Base-by-base conservation (phyloP, 2,888 invertebrate species). In the Lamproptera curius region DNA sequence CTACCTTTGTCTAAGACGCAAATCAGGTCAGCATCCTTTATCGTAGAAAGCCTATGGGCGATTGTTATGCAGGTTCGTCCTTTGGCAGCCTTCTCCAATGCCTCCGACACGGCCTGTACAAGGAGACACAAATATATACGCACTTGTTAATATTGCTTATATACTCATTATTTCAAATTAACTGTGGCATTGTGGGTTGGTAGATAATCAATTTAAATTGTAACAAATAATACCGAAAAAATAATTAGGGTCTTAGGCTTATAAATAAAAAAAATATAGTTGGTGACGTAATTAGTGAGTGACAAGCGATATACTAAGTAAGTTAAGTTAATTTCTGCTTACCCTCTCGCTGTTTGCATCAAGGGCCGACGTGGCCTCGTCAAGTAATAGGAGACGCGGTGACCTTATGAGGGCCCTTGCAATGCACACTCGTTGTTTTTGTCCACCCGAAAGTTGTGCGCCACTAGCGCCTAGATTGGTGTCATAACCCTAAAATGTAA, bases 31-130 rank as follows among this genome's bases (percentile, higher is more conserved):
- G 95, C 94, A 67, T 94, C 92, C 64, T 93, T 92, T 54, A 96
- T 91, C 0, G 96, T 96, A 9, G 95, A 92, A 45, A 97, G 88
- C 13, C 96, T 90, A 81, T 97, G 96, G 5, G 96, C 96, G 59
- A 97, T 95, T 1, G 95, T 94, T 16, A 97, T 91, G 62, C 95
- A 95, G 0, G 97, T 97, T 39, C 96, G 89, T 0, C 94, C 94
- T 55, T 92, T 90, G 45, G 93, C 91, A 0, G 96, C 96, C 62
- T 91, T 91, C 63, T 96, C 95, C 50, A 97, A 73, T 0, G 96
- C 96, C 64, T 93, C 93, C 60, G 96, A 94, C 0, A 97, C 96
- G 14, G 94, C 86, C 93, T 87, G 70, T 0, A 11, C 1, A 39
- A 34, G 2, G n/a, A 28, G n/a, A 28, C 8, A n/a, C n/a, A n/a